Percentiles rank a stretch among this genome's conserved stretches.
Conservation (phyloP, 2,113 vertebrate species). For the Halichoeres trimaculatus region DNA sequence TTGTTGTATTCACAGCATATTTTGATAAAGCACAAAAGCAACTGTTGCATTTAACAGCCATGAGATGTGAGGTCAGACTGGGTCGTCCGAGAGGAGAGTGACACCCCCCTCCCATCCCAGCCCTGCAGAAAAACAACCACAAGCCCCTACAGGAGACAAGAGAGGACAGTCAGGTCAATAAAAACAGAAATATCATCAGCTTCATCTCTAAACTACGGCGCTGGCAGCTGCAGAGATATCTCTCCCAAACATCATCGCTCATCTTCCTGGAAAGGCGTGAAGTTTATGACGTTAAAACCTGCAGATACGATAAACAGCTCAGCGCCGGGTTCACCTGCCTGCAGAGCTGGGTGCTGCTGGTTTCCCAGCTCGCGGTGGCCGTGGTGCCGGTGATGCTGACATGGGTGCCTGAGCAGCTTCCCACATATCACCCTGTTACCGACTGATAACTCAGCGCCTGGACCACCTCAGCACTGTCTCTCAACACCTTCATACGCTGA, state of each 20-base stretch:
- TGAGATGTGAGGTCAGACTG: no score
- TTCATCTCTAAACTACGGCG: constrained; percentile 68
- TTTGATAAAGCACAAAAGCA: no score
- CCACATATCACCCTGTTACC: constrained; percentile 49
- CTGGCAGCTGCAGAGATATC: constrained; percentile 81
- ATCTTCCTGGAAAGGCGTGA: constrained; percentile 81
- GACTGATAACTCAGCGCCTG: constrained; percentile 25
- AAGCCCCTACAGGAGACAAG: constrained; percentile 6
- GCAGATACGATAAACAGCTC: constrained; percentile 69
- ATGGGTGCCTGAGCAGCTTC: constrained; percentile 16
- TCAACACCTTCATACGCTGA: constrained; percentile 56
- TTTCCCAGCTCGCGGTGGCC: constrained; percentile 18
- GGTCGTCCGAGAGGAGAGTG: no score
- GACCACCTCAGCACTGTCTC: constrained; percentile 47
- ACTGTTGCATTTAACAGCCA: no score
- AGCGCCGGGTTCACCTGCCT: constrained; percentile 43
- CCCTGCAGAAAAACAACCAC: not conserved
- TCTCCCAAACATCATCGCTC: constrained; percentile 61
- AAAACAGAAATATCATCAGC: constrained; percentile 82
- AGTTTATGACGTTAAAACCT: constrained; percentile 82
- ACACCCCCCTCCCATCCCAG: no score
- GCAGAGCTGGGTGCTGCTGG: constrained; percentile 2
- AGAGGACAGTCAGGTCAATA: constrained; percentile 81
- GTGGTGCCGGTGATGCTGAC: constrained; percentile 25
- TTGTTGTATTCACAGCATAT: no score